phyloP scores from a whole-genome alignment of 2,888 invertebrate species.

The Willowsia nigromaculata region DNA sequence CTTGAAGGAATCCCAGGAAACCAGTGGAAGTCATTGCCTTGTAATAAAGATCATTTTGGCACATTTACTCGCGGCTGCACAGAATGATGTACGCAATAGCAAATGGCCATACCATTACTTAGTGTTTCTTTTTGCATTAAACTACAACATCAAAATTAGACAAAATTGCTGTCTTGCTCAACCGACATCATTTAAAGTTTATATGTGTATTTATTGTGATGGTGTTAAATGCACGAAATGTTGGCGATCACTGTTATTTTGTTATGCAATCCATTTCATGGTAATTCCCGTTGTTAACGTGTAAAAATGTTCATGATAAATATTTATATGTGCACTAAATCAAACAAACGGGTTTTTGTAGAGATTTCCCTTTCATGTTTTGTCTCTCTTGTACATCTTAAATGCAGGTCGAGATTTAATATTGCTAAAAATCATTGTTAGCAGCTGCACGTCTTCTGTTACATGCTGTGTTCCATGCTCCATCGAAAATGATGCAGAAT shows the following conservation, averaged over 20 bases:
- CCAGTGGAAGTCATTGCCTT: neutral
- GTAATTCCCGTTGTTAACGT: neutral
- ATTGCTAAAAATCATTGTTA: neutral
- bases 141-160: neutral
- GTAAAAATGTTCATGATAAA: neutral
- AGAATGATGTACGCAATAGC: neutral
- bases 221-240: neutral
- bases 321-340: slow-evolving; percentile 19
- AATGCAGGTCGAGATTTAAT: neutral
- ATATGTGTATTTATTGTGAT: neutral
- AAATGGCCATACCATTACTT: too few relatives aligned
- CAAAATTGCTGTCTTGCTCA: neutral
- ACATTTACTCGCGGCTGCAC: neutral
- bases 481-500: neutral
- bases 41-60: slow-evolving; percentile 4
- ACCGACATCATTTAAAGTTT: slow-evolving; percentile 7
- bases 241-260: neutral
- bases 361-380: neutral
- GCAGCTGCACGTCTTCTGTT: neutral
- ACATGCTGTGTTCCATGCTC: neutral
- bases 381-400: neutral
- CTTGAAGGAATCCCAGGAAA: slow-evolving; percentile 9
- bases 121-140: neutral
- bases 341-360: slow-evolving; percentile 13
- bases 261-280: neutral